Percentiles rank a stretch among this genome's conserved stretches.
Evolutionary conservation across 1,140 invertebrate genomes (phyloP).

Genomic region (Aricia agestis): DNA sequence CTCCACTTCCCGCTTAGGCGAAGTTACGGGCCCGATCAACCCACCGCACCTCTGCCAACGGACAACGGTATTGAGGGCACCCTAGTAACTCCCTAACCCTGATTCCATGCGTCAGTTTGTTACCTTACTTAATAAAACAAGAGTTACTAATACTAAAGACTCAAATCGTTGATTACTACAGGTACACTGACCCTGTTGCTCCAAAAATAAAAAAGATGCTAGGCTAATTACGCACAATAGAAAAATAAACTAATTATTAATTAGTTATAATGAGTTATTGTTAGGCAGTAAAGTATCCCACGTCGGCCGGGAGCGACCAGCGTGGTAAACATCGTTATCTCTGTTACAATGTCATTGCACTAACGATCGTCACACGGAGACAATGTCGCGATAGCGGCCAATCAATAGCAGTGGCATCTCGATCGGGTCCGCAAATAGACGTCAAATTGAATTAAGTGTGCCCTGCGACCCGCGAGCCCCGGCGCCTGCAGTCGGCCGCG

Average conservation of each 20-base stretch:
- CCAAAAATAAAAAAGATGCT: background rate
- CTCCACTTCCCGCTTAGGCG: no score
- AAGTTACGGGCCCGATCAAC: no score
- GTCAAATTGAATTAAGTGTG: slow-evolving; percentile 34
- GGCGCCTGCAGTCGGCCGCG: slow-evolving; percentile 31
- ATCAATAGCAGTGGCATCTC: background rate
- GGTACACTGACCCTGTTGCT: background rate
- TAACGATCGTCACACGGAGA: background rate
- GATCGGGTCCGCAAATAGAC: slow-evolving; percentile 27
- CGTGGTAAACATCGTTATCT: background rate
- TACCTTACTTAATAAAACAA: no score
- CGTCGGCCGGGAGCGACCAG: background rate
- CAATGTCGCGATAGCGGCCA: background rate
- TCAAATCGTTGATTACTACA: no score
- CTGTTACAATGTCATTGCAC: background rate
- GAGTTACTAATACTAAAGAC: no score
- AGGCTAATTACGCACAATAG: background rate
- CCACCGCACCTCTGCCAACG: no score
- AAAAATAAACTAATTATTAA: background rate
- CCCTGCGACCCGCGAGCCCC: slow-evolving; percentile 10
- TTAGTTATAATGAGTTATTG: background rate
- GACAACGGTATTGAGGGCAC: no score
- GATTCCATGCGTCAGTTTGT: no score
- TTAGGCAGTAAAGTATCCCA: background rate
- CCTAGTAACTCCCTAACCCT: no score